Evolutionary conservation across 2,113 vertebrate species (phyloP), one percentile per base, ranked within the genome.

Genomic region (Ursus arctos): DNA sequence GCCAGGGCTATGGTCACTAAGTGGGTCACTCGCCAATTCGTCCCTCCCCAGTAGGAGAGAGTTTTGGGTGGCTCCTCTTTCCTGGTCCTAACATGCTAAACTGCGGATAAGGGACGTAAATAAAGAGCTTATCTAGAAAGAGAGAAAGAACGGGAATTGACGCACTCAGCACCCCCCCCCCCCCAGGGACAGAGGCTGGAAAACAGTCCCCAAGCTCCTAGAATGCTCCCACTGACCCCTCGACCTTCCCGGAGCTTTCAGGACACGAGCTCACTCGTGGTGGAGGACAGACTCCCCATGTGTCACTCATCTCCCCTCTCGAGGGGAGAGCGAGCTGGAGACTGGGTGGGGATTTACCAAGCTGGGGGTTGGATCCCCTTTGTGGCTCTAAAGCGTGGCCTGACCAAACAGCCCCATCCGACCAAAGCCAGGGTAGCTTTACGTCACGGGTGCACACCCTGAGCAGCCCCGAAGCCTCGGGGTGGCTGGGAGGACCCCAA

Each of bases 21-120:
- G 33, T 1, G 0, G 16, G n/a, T 7, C 0, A 19, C 43, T 28
- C 0, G 7, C n/a, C 28, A 47, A 79, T 47, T n/a, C 21, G 0
- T 13, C 40, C 89, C 85, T 72, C 63, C 36, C n/a, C 47, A 31
- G 53, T 14, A 22, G 6, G 53, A 79, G 11, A 24, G 15, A 1
- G 24, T 53, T 84, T 24, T 6, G 1, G 26, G 13, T 33, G 36
- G 79, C 13, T 36, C 24, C 43, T 63, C 51, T n/a, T 28, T 43
- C 57, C 71, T 15, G 10, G 43, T 21, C 69, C 69, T 81, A 21
- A 87, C 28, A 4, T 24, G 65, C 24, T 85, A 10, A 83, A 13
- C 16, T 40, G 65, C 43, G 80, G 80, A 65, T 9, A 26, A 43
- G 55, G 31, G n/a, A 95, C 77, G 59, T 21, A 84, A 86, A 43